These are phyloP conservation scores for Leptoteleia sp. DNA, from an alignment of 1,140 invertebrate genomes.

Conservation along the genomic window DNA sequence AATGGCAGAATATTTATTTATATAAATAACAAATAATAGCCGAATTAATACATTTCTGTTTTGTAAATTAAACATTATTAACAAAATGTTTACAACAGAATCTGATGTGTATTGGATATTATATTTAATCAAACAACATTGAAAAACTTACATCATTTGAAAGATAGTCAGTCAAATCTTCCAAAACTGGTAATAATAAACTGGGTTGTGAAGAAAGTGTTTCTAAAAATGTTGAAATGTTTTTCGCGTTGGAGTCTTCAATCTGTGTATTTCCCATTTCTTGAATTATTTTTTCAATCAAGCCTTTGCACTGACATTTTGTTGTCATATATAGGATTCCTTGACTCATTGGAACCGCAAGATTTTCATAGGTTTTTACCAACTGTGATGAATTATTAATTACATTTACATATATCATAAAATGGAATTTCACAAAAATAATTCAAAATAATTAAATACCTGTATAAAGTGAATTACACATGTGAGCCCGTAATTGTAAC, in stretches of 20 bases:
- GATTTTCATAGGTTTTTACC: slow-evolving; percentile 87
- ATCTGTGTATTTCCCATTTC: slow-evolving; percentile 86
- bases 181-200: slow-evolving; percentile 84
- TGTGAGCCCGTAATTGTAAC: slow-evolving; percentile 88
- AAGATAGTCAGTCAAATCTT: slow-evolving; percentile 82
- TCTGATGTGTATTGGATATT: too few relatives aligned
- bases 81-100: too few relatives aligned
- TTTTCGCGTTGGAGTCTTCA: slow-evolving; percentile 83
- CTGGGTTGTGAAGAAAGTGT: slow-evolving; percentile 85
- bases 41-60: too few relatives aligned
- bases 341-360: slow-evolving; percentile 85
- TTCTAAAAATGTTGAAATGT: slow-evolving; percentile 85
- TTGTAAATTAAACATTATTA: too few relatives aligned
- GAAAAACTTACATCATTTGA: slow-evolving; percentile 83
- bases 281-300: slow-evolving; percentile 87
- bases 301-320: slow-evolving; percentile 84
- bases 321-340: slow-evolving; percentile 85
- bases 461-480: slow-evolving; percentile 86
- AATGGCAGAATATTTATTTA: too few relatives aligned
- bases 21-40: too few relatives aligned
- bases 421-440: background rate
- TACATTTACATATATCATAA: background rate
- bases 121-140: too few relatives aligned
- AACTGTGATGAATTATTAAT: slow-evolving; percentile 79
- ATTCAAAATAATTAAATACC: slow-evolving; percentile 74